These are phyloP conservation scores for Asobara japonica DNA, from an alignment of 1,140 invertebrate genomes.

Conservation along the genomic window DNA sequence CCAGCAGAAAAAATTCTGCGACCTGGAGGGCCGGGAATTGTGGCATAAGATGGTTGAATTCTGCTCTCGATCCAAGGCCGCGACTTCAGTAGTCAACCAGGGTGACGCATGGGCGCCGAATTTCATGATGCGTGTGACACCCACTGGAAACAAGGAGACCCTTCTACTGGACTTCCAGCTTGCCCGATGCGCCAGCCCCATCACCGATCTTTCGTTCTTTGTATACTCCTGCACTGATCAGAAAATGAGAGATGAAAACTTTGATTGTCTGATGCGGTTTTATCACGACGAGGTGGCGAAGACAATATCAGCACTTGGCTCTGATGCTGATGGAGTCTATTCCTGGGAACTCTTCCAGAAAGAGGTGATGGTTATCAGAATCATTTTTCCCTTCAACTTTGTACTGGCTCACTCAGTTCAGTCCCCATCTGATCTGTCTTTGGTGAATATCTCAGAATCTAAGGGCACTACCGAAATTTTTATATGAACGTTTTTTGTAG, in stretches of 20 bases:
- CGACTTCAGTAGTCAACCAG: constrained; percentile 71
- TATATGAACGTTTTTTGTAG: too few species aligned
- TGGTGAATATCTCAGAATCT: too few species aligned
- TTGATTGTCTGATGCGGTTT: constrained; percentile 67
- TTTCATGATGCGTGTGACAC: constrained; percentile 70
- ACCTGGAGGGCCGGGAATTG: constrained; percentile 45
- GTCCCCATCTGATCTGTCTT: too few species aligned
- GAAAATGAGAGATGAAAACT: constrained; percentile 68
- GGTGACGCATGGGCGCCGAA: constrained; percentile 81
- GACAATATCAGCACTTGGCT: constrained; percentile 70
- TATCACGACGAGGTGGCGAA: constrained; percentile 70
- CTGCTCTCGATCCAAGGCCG: constrained; percentile 39
- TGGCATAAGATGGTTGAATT: constrained; percentile 49
- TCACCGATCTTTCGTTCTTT: constrained; percentile 72
- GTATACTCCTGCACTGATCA: constrained; percentile 73
- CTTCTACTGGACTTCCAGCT: constrained; percentile 79
- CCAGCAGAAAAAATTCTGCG: constrained; percentile 67
- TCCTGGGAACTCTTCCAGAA: constrained; percentile 62
- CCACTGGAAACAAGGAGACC: constrained; percentile 58
- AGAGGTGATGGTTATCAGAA: constrained; percentile 47
- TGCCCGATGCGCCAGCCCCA: constrained; percentile 69
- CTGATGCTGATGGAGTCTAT: constrained; percentile 70
- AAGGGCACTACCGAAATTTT: too few species aligned
- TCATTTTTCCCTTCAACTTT: too few species aligned
- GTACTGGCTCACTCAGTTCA: too few species aligned